Evolutionary conservation across 2,888 invertebrate species (phyloP), one percentile per base, ranked within the genome.

Genomic region (Acanthosepion lycidas): DNA sequence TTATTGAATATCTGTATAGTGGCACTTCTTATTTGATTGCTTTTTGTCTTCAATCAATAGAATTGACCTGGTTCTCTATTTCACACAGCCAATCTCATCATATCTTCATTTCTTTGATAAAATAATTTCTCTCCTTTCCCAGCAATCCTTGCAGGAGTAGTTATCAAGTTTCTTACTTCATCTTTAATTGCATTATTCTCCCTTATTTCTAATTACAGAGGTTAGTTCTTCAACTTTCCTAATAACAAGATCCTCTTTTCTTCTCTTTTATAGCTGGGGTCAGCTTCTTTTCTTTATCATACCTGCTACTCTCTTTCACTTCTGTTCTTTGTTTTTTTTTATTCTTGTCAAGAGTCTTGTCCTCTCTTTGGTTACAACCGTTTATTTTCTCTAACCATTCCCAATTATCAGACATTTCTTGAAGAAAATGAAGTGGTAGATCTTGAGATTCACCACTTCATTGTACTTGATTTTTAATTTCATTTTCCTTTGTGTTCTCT

Each of bases 11-110:
- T 78, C 78, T 78, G n/a, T 78, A n/a, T 3, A n/a, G n/a, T 78
- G 78, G 78, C n/a, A 78, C 78, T 78, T 78, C 78, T 78, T 78
- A 78, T 78, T 78, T n/a, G 78, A 78, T 78, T 78, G 78, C 78
- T n/a, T 78, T 78, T 78, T 78, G 78, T 78, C 78, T 78, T n/a
- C 78, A 78, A 78, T 78, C 78, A 78, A 78, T 78, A 78, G 28
- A 78, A 78, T 28, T 78, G 78, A 78, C 78, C 78, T 78, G 78
- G 78, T 78, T 78, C 78, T 78, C n/a, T 6, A 78, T 78, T 78
- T n/a, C 78, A 78, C 78, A 78, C 23, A 59, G 78, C n/a, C 78
- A 78, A 78, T 78, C n/a, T 78, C 78, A 78, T 78, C 78, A 78
- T n/a, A 78, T 78, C n/a, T 78, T 78, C 9, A 78, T 78, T 78